Evolutionary conservation across 2,888 invertebrate genomes (phyloP), one percentile per base, ranked within the genome.

Genomic region (Cataglyphis altisquamis): DNA sequence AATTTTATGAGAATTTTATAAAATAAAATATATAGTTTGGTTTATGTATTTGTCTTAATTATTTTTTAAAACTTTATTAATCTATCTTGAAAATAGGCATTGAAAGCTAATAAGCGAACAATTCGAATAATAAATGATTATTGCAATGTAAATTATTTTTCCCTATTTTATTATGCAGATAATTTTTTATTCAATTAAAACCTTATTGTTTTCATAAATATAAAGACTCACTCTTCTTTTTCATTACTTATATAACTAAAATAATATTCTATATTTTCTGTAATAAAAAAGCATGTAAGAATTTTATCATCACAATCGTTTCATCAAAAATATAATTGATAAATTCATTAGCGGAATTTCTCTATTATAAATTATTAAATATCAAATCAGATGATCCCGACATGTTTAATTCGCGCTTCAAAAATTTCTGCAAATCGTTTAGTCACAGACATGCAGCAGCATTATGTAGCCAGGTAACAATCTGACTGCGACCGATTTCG

Each of bases 381-480:
- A 15, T 5, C 18, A 45, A 60, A 32, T 72, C 21, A 10, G 29
- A 80, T 73, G 25, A 60, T 73, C 18, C 25, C 18, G 36, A 60
- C 41, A 21, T 21, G 6, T n/a, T 12, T 78, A 78, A 72, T 70
- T 74, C 29, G 41, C 60, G 36, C 10, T 48, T 60, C 36, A 41
- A 18, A 73, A 73, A n/a, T 73, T 80, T 55, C 21, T n/a, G n/a
- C 12, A 55, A 78, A 72, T 12, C 21, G 45, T 73, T 4, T 8
- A 70, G 18, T 32, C 55, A 18, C 66, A 25, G 15, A 21, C 5
- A n/a, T 18, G 0, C 21, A 6, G 12, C 18, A 66, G 32, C 36
- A 39, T 41, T 41, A 41, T 72, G 15, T 21, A 78, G 45, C 8
- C 32, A 57, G 18, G 18, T 57, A 57, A 52, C 52, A 39, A 72